Percentiles rank a stretch among this genome's conserved stretches.
phyloP scores from a whole-genome alignment of 2,113 vertebrate species.

The Cnemophilus loriae region DNA sequence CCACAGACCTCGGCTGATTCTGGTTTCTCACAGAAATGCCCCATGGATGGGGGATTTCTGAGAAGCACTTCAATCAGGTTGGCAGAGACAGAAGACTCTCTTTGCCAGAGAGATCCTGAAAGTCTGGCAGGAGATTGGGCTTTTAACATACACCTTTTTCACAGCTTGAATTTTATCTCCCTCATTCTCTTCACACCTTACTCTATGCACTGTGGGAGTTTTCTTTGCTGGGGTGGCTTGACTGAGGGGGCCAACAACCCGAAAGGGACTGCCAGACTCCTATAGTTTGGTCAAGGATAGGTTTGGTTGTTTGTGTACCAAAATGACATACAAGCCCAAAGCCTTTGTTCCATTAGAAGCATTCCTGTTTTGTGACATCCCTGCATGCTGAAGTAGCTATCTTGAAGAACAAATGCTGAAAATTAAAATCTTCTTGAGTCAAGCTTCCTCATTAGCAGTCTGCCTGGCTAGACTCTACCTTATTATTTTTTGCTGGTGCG shows the following conservation, averaged over 20 bases:
- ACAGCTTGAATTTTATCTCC: neutral
- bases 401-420: conserved; percentile 18
- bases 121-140: neutral
- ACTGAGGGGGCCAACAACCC: neutral
- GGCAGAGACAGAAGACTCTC: neutral
- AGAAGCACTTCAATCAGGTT: neutral
- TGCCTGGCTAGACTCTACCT: conserved; percentile 47
- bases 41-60: neutral
- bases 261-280: neutral
- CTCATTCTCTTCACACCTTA: neutral
- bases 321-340: neutral
- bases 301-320: neutral
- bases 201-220: neutral
- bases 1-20: fast-evolving
- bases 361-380: neutral
- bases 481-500: conserved; percentile 30
- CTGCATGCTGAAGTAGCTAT: neutral
- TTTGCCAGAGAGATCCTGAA: neutral
- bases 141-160: neutral
- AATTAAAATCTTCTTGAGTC: conserved; percentile 42
- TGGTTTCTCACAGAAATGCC: neutral
- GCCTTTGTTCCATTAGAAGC: neutral
- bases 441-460: conserved; percentile 41
- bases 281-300: neutral
- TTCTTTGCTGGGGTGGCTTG: neutral